These are phyloP conservation scores for Piprites chloris DNA, from an alignment of 2,113 vertebrate genomes.

Conservation along the genomic window DNA sequence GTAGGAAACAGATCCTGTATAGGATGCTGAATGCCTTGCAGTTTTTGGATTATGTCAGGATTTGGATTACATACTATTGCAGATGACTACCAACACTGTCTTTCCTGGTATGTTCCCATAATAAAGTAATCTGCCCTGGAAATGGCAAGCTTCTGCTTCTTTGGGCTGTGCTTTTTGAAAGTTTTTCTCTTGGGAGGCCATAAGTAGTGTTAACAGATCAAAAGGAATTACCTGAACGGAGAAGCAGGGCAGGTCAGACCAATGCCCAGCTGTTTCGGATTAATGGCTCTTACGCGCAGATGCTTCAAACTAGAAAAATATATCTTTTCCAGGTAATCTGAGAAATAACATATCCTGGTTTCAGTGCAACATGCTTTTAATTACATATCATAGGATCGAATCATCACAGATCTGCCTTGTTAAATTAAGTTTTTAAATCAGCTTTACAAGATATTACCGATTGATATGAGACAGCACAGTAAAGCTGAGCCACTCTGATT, in stretches of 20 bases:
- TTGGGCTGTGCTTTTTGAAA: background rate
- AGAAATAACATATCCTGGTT: background rate
- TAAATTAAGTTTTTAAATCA: slow-evolving; percentile 51
- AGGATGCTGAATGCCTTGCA: background rate
- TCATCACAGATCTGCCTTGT: slow-evolving; percentile 46
- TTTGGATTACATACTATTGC: background rate
- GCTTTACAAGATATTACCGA: slow-evolving; percentile 48
- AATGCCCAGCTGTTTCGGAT: background rate
- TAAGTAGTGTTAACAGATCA: background rate
- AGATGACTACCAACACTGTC: background rate
- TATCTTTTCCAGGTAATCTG: background rate
- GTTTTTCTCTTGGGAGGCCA: background rate
- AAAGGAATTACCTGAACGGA: background rate
- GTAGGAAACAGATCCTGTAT: background rate
- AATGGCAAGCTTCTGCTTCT: background rate
- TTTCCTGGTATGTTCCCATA: background rate
- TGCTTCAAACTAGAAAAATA: background rate
- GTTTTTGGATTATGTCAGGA: background rate
- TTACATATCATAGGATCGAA: slow-evolving; percentile 26
- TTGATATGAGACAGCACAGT: slow-evolving; percentile 34
- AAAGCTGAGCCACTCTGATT: slow-evolving; percentile 62
- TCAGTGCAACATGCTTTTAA: slow-evolving; percentile 31
- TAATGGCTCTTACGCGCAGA: background rate
- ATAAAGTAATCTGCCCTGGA: background rate
- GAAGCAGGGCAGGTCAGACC: background rate